phyloP scores from a whole-genome alignment of 2,113 vertebrate species.

The Phalacrocorax carbo region DNA sequence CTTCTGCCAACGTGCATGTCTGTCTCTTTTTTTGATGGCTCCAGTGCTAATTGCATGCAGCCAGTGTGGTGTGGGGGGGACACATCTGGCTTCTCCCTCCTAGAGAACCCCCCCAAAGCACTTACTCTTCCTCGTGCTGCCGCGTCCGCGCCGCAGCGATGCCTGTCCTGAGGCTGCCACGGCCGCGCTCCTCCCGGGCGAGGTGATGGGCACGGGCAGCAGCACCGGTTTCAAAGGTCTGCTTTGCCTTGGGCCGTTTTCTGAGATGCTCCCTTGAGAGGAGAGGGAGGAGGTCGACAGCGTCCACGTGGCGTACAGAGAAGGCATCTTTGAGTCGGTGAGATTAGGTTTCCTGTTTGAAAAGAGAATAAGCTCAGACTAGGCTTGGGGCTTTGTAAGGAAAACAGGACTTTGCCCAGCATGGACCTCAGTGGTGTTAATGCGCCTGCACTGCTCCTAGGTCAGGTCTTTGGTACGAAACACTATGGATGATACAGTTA shows the following conservation, averaged over 20 bases:
- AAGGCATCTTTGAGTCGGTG: constrained; percentile 65
- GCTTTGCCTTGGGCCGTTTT: constrained; percentile 60
- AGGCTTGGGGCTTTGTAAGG: not conserved
- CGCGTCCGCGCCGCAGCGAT: constrained; percentile 65
- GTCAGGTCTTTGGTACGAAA: not conserved
- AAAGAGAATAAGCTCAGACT: not conserved
- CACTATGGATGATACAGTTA: fast-evolving
- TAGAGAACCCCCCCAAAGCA: not conserved
- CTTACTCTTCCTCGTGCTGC: constrained; percentile 76
- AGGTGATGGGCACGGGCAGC: constrained; percentile 68
- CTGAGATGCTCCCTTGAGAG: constrained; percentile 73
- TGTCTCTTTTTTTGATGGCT: not conserved
- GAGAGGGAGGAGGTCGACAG: constrained; percentile 77
- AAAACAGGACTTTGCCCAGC: not conserved
- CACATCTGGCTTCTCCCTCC: fast-evolving
- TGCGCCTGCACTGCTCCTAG: fast-evolving
- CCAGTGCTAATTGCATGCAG: not conserved
- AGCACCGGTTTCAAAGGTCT: constrained; percentile 43
- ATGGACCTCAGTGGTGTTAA: fast-evolving
- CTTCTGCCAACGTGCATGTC: fast-evolving
- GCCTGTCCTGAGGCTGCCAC: not conserved
- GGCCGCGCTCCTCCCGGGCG: not conserved
- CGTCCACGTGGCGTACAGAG: constrained; percentile 70
- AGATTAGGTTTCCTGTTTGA: constrained; percentile 66
- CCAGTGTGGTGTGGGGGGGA: fast-evolving